Percentiles rank a stretch among this genome's conserved stretches.
phyloP scores from a whole-genome alignment of 1,140 invertebrate species.

The Drosophila subpulchrella region DNA sequence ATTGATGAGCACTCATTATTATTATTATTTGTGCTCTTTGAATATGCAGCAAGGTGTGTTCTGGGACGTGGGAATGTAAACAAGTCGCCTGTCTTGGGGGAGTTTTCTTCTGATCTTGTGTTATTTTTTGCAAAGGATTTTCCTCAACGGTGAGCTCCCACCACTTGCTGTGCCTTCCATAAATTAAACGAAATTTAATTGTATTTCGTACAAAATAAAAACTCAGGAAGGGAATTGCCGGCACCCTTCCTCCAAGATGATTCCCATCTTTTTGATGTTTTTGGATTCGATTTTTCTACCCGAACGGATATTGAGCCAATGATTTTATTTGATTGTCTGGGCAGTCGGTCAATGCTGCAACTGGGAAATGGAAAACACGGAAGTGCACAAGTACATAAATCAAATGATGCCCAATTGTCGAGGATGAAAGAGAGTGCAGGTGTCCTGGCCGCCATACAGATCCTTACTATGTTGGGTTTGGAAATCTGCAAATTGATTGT shows the following conservation, averaged over 20 bases:
- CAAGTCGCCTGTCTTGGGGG: slow-evolving; percentile 47
- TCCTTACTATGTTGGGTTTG: background rate
- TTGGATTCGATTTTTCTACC: slow-evolving; percentile 4
- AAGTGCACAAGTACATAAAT: slow-evolving; percentile 39
- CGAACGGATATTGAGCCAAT: slow-evolving; percentile 76
- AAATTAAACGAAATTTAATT: slow-evolving; percentile 80
- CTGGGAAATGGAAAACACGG: slow-evolving; percentile 43
- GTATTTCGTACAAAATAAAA: slow-evolving; percentile 60
- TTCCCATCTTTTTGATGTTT: slow-evolving; percentile 37
- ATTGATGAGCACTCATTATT: slow-evolving; percentile 78
- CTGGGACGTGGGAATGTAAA: slow-evolving; percentile 78
- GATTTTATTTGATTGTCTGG: slow-evolving; percentile 74
- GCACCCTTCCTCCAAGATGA: slow-evolving; percentile 45
- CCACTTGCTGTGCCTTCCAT: slow-evolving; percentile 55
- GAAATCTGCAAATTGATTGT: slow-evolving; percentile 9
- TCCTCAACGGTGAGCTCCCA: background rate
- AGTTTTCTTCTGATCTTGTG: slow-evolving; percentile 44
- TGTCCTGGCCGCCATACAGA: slow-evolving; percentile 5
- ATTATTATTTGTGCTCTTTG: slow-evolving; percentile 65
- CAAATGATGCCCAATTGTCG: slow-evolving; percentile 21
- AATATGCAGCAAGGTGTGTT: slow-evolving; percentile 67
- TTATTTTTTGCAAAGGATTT: slow-evolving; percentile 45
- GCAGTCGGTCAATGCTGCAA: slow-evolving; percentile 36
- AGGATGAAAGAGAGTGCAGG: slow-evolving; percentile 18
- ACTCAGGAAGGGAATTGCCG: slow-evolving; percentile 25